Evolutionary conservation across 2,113 vertebrate species (phyloP), one percentile per base, ranked within the genome.

Genomic region (Formicarius rufipectus): DNA sequence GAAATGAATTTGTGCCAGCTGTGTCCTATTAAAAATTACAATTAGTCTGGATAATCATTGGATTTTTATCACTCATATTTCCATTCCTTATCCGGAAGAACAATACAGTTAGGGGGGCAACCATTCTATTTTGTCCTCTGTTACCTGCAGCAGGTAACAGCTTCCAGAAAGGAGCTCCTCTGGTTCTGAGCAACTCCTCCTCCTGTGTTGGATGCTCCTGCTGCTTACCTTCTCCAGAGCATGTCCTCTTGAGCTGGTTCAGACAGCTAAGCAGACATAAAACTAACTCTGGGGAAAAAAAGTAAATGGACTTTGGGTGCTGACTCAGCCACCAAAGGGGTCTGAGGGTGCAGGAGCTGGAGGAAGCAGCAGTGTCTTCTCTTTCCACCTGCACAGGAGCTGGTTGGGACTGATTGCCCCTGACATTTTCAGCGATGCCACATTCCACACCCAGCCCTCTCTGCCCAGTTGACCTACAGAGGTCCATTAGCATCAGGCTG

Each of bases 141-240:
- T 59, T 75, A 58, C 49, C 24, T 78, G 44, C 25, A 59, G 21
- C 15, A 92, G 15, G 33, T 47, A 76, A 44, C 35, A 72, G 7
- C 52, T 85, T 72, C 66, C 58, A 49, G 50, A 63, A 40, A 69
- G n/a, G 30, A 55, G 23, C 45, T 67, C 12, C 58, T 67, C 20
- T 75, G 23, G 15, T 40, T 72, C 52, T 91, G 56, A 45, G 20
- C 73, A 52, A 33, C 12, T 85, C 20, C 17, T 67, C 79, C 35
- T 11, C 23, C 44, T 30, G 1, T 0, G 0, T 49, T 52, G 4
- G 4, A 16, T 82, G 16, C 27, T 27, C 25, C 45, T 47, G 45
- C 23, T 37, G 22, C n/a, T 37, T 90, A 25, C 22, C 28, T 74
- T 74, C 73, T 58, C 67, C 78, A 68, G 74, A 69, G 17, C 21